A percentile compares a stretch with the other conserved stretches of the same genome.
phyloP scores from a whole-genome alignment of 2,888 invertebrate genomes.

The Tridacna gigas region DNA sequence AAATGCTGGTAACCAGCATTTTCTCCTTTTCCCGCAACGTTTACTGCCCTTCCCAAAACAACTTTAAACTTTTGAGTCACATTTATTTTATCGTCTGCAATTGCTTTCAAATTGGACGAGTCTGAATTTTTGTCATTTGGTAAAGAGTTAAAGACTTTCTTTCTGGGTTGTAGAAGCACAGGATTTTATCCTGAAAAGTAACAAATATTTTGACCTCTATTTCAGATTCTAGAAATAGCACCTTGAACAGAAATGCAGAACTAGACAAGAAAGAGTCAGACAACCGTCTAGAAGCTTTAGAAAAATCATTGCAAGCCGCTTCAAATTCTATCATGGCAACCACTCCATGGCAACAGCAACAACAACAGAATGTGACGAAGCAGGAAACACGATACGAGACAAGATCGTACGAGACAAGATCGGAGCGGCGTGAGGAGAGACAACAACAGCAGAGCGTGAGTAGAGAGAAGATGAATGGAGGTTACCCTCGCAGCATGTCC shows the following conservation, averaged over 20 bases:
- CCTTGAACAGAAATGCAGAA: constrained; percentile 48
- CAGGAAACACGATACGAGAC: constrained; percentile 68
- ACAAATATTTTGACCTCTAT: background rate
- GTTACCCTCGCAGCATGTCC: constrained; percentile 70
- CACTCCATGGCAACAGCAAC: constrained; percentile 65
- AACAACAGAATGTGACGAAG: constrained; percentile 57
- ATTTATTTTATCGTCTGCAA: no score
- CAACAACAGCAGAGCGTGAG: constrained; percentile 70
- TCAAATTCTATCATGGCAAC: constrained; percentile 73
- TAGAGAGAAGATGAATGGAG: constrained; percentile 55
- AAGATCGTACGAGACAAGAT: constrained; percentile 61
- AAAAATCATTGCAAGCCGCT: constrained; percentile 76
- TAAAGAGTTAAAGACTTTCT: no score
- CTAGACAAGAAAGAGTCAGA: constrained; percentile 62
- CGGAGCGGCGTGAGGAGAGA: constrained; percentile 63
- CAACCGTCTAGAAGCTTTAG: constrained; percentile 75
- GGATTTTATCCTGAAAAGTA: no score
- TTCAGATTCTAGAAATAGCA: constrained; percentile 64
- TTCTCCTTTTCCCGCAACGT: no score
- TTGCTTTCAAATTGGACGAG: no score
- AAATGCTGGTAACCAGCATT: no score
- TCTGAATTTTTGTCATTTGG: no score
- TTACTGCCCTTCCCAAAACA: no score
- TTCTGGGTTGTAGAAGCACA: no score
- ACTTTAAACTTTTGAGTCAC: no score